Base-by-base conservation (phyloP, 2,888 invertebrate species). In the Osedax fenrisi region DNA sequence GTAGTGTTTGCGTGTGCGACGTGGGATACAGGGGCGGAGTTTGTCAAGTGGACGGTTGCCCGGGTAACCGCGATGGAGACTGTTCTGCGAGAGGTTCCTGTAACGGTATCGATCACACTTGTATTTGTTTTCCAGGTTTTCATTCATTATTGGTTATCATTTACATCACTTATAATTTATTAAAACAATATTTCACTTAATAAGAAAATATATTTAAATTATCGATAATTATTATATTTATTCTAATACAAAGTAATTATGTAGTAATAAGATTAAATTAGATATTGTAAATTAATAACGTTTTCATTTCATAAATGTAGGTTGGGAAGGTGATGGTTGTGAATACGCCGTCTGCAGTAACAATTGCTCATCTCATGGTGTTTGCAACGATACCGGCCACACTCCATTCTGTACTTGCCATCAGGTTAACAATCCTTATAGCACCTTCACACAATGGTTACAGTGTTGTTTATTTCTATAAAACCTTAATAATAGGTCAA, bases 41-140 rank as follows among this genome's bases (percentile, higher is more conserved):
- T 27, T 80, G 80, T 77, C 80, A 80, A 71, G 76, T 79, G 2
- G 76, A 76, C 21, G 79, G 79, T 2, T 80, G 80, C 72, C 79
- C 80, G 10, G 80, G 80, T 2, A 59, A 62, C n/a, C 68, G 27
- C 13, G 64, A 77, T 3, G 41, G 41, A 41, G 79, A 80, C 75
- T 80, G 80, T 68, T 75, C 79, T 2, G 41, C 41, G n/a, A 77
- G 79, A 72, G 80, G 80, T 2, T 75, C 70, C 0, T 80, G 80
- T 72, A 80, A 80, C 75, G 75, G 77, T 21, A 79, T 79, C 24
- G 21, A 72, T 5, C 80, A 80, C 23, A 26, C 70, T 22, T 80
- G 80, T 69, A 77, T 78, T 2, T 80, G 80, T 75, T 72, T 76
- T 17, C 80, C 80, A 77, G 80, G 81, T 80, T 41, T 41, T 41